These are phyloP conservation scores for Drosophila grimshawi DNA, from an alignment of 1,140 invertebrate genomes.

Conservation along the genomic window DNA sequence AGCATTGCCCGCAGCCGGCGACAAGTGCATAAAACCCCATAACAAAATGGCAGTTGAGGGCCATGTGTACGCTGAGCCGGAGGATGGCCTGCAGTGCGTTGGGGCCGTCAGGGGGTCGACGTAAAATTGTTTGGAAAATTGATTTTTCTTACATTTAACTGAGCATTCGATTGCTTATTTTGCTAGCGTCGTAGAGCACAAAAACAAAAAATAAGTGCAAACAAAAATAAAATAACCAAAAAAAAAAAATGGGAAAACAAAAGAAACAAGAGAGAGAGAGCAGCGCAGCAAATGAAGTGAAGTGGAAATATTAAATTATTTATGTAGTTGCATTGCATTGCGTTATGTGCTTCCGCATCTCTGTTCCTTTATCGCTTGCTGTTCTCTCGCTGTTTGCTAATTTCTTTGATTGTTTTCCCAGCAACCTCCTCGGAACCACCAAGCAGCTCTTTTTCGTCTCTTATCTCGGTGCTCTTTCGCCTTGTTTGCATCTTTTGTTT, in stretches of 20 bases:
- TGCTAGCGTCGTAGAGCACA: conserved; percentile 57
- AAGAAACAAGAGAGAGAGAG: conserved; percentile 30
- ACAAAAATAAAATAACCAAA: conserved; percentile 51
- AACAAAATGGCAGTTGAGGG: conserved; percentile 55
- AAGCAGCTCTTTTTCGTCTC: not conserved
- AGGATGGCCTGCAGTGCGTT: too few species aligned
- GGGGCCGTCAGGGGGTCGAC: conserved; percentile 30
- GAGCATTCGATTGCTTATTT: conserved; percentile 83
- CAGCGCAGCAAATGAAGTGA: conserved; percentile 58
- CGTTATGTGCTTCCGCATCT: conserved; percentile 70
- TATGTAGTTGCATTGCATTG: conserved; percentile 82
- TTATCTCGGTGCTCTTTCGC: conserved; percentile 1
- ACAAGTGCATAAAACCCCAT: conserved; percentile 79
- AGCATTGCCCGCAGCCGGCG: conserved; percentile 79
- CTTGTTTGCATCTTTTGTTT: conserved; percentile 56
- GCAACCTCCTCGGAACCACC: not conserved
- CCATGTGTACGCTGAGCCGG: not conserved
- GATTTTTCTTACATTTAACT: conserved; percentile 83
- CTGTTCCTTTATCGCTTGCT: conserved; percentile 61
- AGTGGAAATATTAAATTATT: conserved; percentile 83
- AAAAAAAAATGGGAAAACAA: conserved; percentile 40
- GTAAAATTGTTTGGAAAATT: conserved; percentile 83
- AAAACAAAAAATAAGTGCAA: conserved; percentile 53
- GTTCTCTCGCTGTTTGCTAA: conserved; percentile 72
- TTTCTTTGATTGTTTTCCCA: conserved; percentile 80